Conservation (phyloP, 2,113 vertebrate species). For the Ivindomyrus marchei region DNA sequence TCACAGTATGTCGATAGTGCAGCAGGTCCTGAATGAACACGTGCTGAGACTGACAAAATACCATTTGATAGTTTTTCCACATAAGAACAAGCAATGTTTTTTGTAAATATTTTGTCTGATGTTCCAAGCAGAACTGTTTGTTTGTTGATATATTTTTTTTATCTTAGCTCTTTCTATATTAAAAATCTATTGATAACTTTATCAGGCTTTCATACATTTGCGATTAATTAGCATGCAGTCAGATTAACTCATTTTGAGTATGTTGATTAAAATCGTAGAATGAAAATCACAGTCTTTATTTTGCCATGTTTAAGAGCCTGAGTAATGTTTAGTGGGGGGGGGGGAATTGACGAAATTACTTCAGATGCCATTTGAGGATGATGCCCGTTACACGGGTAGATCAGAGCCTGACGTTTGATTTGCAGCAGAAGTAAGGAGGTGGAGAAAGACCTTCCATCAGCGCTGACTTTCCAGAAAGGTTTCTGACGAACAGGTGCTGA, state of each 20-base stretch:
- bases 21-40: not conserved
- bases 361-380: not conserved
- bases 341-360: not conserved
- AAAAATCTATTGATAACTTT: not conserved
- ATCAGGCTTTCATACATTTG: not conserved
- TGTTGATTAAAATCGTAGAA: not conserved
- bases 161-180: not conserved
- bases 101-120: not conserved
- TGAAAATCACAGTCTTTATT: not conserved
- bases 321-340: not conserved
- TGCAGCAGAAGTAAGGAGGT: not conserved
- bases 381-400: not conserved
- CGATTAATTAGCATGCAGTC: not conserved
- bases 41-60: not conserved
- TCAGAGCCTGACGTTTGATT: not conserved
- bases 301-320: not conserved
- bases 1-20: not conserved
- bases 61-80: not conserved
- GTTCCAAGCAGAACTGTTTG: not conserved
- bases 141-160: not conserved
- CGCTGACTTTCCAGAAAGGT: not conserved
- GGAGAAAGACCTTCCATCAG: not conserved
- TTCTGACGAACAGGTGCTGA: not conserved
- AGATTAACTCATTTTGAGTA: not conserved
- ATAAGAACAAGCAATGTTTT: not conserved